These are phyloP conservation scores for Xiphophorus maculatus DNA, from an alignment of 2,113 vertebrate genomes.

Conservation along the genomic window DNA sequence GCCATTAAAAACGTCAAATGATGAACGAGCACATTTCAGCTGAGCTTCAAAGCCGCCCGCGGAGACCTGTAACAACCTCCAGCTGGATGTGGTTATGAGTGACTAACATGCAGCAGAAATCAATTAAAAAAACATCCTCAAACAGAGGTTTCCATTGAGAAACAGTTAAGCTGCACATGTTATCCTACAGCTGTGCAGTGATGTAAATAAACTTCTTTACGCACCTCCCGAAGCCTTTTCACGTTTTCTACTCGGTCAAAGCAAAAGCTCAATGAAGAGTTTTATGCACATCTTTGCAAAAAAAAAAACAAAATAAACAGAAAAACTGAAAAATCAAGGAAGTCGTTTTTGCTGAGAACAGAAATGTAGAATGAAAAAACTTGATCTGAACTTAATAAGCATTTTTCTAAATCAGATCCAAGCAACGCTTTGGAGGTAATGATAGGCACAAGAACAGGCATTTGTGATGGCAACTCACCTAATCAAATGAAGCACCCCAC, in stretches of 20 bases:
- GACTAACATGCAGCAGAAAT: constrained; percentile 47
- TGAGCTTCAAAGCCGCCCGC: constrained; percentile 38
- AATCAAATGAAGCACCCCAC: constrained; percentile 11
- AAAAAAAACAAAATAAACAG: too few species aligned
- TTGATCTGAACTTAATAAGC: neutral
- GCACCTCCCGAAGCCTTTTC: neutral
- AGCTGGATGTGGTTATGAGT: constrained; percentile 67
- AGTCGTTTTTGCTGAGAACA: too few species aligned
- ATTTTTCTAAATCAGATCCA: constrained; percentile 10
- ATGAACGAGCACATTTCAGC: constrained; percentile 17
- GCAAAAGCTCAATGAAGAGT: constrained; percentile 8
- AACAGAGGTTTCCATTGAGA: constrained; percentile 55
- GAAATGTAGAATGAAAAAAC: neutral
- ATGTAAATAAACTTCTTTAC: constrained; percentile 1
- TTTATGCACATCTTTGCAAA: neutral
- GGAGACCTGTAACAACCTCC: constrained; percentile 49
- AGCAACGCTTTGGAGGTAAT: neutral
- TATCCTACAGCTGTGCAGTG: constrained; percentile 31
- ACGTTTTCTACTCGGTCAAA: neutral
- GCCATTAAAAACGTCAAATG: constrained; percentile 32
- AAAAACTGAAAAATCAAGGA: neutral
- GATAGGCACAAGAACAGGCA: neutral
- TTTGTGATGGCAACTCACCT: constrained; percentile 1
- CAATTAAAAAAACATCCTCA: constrained; percentile 42
- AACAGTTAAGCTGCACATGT: constrained; percentile 39